Conservation (phyloP, 2,797 vertebrate species). For the Esox lucius region DNA sequence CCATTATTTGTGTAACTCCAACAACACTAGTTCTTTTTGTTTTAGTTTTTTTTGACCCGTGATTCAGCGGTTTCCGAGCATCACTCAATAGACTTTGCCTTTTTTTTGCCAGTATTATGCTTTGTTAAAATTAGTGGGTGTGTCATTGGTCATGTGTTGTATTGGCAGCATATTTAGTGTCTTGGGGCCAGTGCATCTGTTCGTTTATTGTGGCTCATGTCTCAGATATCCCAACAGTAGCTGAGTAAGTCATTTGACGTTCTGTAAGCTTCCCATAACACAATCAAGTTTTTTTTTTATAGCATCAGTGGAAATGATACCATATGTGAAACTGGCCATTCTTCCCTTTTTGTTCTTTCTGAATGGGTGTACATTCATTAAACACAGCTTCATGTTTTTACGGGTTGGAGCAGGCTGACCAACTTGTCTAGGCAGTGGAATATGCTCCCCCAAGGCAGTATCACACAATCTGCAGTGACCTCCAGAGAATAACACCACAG, state of each 20-base stretch:
- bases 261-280: neutral
- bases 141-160: slow-evolving; percentile 6
- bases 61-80: neutral
- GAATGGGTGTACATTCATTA: neutral
- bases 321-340: neutral
- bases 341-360: neutral
- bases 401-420: neutral
- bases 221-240: neutral
- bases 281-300: neutral
- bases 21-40: neutral
- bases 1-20: neutral
- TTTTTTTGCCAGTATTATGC: neutral
- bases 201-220: neutral
- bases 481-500: neutral
- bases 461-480: neutral
- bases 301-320: neutral
- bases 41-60: neutral
- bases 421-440: neutral
- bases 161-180: neutral
- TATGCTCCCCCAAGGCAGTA: neutral
- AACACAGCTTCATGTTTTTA: neutral
- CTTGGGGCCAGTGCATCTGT: neutral
- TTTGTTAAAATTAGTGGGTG: neutral
- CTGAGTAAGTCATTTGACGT: neutral
- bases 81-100: neutral